phyloP scores from a whole-genome alignment of 2,797 vertebrate genomes.

The Trichosurus vulpecula region DNA sequence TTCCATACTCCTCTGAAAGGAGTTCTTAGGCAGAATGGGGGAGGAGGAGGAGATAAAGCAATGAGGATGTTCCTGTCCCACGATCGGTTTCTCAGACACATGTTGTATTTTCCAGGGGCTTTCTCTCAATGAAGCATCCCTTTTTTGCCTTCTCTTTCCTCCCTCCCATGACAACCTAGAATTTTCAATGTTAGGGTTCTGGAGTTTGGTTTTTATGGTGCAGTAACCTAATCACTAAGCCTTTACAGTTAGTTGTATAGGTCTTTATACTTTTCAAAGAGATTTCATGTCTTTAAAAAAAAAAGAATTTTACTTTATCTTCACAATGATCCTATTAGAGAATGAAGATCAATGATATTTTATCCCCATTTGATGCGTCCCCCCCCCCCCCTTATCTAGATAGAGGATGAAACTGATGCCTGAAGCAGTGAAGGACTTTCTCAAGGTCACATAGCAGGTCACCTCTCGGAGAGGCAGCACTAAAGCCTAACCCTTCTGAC shows the following conservation, averaged over 20 bases:
- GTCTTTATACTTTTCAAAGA: neutral
- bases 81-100: neutral
- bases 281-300: neutral
- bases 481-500: neutral
- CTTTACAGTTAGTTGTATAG: neutral
- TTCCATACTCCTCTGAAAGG: constrained; percentile 5
- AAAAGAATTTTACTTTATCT: neutral
- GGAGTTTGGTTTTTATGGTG: neutral
- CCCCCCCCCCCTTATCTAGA: neutral
- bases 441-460: neutral
- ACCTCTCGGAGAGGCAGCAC: neutral
- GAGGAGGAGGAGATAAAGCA: neutral
- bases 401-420: neutral
- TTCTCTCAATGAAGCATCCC: neutral
- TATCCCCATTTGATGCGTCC: neutral
- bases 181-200: neutral
- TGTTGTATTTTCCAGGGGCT: no score
- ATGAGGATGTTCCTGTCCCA: neutral
- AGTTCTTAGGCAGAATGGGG: neutral
- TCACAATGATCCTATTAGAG: neutral
- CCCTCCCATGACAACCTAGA: neutral
- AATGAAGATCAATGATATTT: neutral
- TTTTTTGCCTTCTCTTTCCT: neutral
- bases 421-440: neutral
- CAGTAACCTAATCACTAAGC: neutral